phyloP scores from a whole-genome alignment of 2,797 vertebrate species.

The Amazonetta brasiliensis region DNA sequence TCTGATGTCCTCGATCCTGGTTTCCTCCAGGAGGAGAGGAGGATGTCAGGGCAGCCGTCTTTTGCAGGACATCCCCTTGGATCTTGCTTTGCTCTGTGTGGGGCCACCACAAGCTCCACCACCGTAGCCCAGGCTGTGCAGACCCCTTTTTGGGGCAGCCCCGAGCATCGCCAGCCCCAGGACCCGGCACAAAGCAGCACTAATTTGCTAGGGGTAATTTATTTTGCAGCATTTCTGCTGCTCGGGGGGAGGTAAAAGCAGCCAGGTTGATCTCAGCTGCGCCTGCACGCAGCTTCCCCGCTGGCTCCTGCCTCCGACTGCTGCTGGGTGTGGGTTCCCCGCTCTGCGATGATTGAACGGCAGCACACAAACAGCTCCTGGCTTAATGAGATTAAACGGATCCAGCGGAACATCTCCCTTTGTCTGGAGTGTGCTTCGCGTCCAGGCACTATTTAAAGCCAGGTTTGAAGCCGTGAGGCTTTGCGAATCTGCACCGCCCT shows the following conservation, averaged over 20 bases:
- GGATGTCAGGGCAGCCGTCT: background rate
- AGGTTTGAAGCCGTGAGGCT: background rate
- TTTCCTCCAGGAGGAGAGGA: background rate
- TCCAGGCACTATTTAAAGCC: background rate
- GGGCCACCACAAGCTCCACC: too few relatives aligned
- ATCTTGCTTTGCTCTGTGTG: background rate
- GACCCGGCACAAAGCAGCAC: background rate
- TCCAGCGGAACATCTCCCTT: background rate
- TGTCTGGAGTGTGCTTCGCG: background rate
- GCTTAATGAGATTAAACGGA: background rate
- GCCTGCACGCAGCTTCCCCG: background rate
- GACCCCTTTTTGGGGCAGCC: background rate
- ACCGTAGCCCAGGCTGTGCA: rapidly evolving
- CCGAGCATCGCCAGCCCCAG: background rate
- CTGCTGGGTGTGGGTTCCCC: background rate
- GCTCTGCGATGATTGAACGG: rapidly evolving
- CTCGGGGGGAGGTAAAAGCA: background rate
- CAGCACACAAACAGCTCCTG: background rate
- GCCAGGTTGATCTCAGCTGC: background rate
- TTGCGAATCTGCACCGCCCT: background rate
- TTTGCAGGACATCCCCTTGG: background rate
- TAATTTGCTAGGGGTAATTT: background rate
- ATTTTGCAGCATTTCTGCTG: background rate
- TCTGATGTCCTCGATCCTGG: background rate
- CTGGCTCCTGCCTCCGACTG: rapidly evolving